phyloP scores from a whole-genome alignment of 2,888 invertebrate species.

The Axea sp. region DNA sequence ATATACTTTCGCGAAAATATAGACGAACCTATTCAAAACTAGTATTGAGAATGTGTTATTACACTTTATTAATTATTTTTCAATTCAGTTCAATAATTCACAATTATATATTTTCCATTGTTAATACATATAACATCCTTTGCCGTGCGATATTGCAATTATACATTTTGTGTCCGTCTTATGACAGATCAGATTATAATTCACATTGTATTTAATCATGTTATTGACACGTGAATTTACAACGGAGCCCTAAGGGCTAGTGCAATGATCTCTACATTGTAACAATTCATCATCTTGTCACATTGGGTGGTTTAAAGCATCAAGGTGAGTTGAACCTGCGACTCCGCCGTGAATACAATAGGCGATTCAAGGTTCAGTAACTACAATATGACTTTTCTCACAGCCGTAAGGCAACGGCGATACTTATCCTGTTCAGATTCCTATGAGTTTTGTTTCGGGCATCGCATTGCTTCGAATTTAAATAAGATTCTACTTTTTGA shows the following conservation, averaged over 20 bases:
- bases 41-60: background rate
- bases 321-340: slow-evolving; percentile 73
- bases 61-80: slow-evolving; percentile 11
- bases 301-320: slow-evolving; percentile 75
- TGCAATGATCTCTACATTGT: slow-evolving; percentile 67
- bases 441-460: slow-evolving; percentile 69
- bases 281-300: slow-evolving; percentile 77
- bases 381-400: slow-evolving; percentile 72
- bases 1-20: no score
- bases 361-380: slow-evolving; percentile 71
- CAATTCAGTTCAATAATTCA: slow-evolving; percentile 6
- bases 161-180: slow-evolving; percentile 27
- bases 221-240: slow-evolving; percentile 67
- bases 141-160: slow-evolving; percentile 30
- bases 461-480: slow-evolving; percentile 5
- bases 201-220: slow-evolving; percentile 46
- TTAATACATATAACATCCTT: slow-evolving; percentile 37
- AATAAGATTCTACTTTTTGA: slow-evolving; percentile 31
- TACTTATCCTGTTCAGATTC: slow-evolving; percentile 68
- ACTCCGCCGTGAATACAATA: slow-evolving; percentile 73
- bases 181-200: slow-evolving; percentile 44
- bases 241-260: slow-evolving; percentile 67
- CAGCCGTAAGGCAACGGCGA: slow-evolving; percentile 66
- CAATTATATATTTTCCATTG: slow-evolving; percentile 26
- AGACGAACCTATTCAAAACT: slow-evolving; percentile 1